phyloP scores from a whole-genome alignment of 1,140 invertebrate genomes.

The Drosophila bocqueti region DNA sequence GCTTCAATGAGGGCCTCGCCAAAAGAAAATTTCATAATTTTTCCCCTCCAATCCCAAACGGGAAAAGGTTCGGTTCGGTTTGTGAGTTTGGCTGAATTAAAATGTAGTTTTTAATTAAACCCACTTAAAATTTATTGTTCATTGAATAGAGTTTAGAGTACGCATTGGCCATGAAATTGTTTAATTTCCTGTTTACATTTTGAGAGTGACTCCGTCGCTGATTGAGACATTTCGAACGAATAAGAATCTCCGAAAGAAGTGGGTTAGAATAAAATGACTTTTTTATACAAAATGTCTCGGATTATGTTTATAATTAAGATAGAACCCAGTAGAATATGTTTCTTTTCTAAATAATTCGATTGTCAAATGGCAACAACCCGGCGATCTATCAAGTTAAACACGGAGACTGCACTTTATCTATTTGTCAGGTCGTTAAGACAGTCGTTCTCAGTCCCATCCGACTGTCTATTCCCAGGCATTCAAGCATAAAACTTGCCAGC shows the following conservation, averaged over 20 bases:
- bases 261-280: neutral
- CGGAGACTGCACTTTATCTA: slow-evolving; percentile 63
- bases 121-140: slow-evolving; percentile 68
- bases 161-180: slow-evolving; percentile 72
- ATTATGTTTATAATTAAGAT: slow-evolving; percentile 23
- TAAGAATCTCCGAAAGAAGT: slow-evolving; percentile 4
- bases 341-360: slow-evolving; percentile 34
- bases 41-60: slow-evolving; percentile 19
- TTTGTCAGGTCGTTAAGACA: slow-evolving; percentile 72
- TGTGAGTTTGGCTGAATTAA: slow-evolving; percentile 57
- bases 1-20: slow-evolving; percentile 63
- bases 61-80: slow-evolving; percentile 10
- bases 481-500: slow-evolving; percentile 68
- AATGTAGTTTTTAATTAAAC: slow-evolving; percentile 80
- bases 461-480: slow-evolving; percentile 67
- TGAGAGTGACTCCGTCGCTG: neutral
- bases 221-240: slow-evolving; percentile 45
- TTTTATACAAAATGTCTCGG: neutral
- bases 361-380: slow-evolving; percentile 54
- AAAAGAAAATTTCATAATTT: slow-evolving; percentile 54
- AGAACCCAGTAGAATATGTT: slow-evolving; percentile 1
- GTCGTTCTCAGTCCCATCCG: slow-evolving; percentile 18
- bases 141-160: slow-evolving; percentile 55
- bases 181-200: slow-evolving; percentile 64
- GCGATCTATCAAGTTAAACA: slow-evolving; percentile 58